These are phyloP conservation scores for Pandemis cinnamomeana DNA, from an alignment of 2,888 invertebrate species.

Conservation along the genomic window DNA sequence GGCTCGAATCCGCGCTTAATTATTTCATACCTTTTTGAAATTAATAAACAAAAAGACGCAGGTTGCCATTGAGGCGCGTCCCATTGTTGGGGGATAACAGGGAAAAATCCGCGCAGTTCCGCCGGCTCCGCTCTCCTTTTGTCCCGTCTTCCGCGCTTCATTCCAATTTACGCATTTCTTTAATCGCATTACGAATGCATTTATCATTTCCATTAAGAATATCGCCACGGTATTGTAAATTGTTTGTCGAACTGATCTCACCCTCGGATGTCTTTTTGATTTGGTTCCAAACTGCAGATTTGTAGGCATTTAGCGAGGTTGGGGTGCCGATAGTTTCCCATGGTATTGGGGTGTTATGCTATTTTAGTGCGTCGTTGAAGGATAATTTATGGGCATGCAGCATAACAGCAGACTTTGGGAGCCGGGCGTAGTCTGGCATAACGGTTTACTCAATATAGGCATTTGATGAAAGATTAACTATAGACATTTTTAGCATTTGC, in stretches of 20 bases:
- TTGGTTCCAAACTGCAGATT: constrained; percentile 72
- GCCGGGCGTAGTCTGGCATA: constrained; percentile 72
- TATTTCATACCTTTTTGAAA: constrained; percentile 78
- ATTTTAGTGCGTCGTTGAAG: constrained; percentile 79
- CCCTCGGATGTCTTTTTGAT: constrained; percentile 79
- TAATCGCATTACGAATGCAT: constrained; percentile 74
- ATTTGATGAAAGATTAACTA: constrained; percentile 27
- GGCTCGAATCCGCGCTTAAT: constrained; percentile 73
- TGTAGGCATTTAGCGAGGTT: constrained; percentile 76
- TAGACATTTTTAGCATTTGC: neutral
- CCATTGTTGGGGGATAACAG: constrained; percentile 75
- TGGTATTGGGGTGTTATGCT: constrained; percentile 81
- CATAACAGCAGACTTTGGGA: constrained; percentile 55
- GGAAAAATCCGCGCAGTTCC: constrained; percentile 78
- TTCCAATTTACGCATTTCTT: constrained; percentile 70
- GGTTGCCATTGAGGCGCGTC: constrained; percentile 67
- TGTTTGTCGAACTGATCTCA: constrained; percentile 79
- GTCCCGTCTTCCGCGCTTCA: constrained; percentile 62
- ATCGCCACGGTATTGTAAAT: constrained; percentile 72
- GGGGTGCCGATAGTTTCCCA: constrained; percentile 68
- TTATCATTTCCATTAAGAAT: constrained; percentile 70
- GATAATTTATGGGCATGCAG: constrained; percentile 79
- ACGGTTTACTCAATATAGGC: constrained; percentile 56
- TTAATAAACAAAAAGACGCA: constrained; percentile 76
- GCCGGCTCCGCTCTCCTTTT: constrained; percentile 63